Conservation (phyloP, 2,797 vertebrate genomes). For the Squalus acanthias region DNA sequence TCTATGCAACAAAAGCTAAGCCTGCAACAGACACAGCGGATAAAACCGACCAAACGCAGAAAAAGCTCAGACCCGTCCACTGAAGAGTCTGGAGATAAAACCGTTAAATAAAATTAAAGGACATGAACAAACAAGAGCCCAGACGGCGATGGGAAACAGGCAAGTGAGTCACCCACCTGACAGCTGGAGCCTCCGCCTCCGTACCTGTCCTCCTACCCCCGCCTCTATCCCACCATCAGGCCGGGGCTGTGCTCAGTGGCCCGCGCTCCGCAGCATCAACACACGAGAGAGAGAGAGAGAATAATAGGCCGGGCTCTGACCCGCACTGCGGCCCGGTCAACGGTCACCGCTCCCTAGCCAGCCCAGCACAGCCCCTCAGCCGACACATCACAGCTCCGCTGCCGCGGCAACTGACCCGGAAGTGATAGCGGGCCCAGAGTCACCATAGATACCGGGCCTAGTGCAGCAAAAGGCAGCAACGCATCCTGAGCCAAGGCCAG, state of each 20-base stretch:
- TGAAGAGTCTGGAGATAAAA: neutral
- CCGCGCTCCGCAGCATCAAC: neutral
- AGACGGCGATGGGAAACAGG: neutral
- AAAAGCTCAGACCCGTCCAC: neutral
- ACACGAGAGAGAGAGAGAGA: neutral
- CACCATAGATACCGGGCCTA: conserved; percentile 19
- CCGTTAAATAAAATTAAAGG: neutral
- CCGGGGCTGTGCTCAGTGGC: neutral
- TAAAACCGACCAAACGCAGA: neutral
- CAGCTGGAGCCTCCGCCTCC: neutral
- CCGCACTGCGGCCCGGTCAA: neutral
- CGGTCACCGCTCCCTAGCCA: neutral
- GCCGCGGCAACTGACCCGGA: neutral
- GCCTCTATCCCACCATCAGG: neutral
- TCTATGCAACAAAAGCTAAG: neutral
- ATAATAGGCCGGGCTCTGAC: neutral
- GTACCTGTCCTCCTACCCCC: neutral
- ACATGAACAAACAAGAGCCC: neutral
- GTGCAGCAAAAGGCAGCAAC: neutral
- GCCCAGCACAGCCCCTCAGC: no score
- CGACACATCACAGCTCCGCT: neutral
- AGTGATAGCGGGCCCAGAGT: neutral
- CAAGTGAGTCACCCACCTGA: conserved; percentile 13
- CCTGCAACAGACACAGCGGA: neutral
- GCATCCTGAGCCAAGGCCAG: neutral